Evolutionary conservation across 2,113 vertebrate species (phyloP).

Genomic region (Poeciliopsis retropinna): DNA sequence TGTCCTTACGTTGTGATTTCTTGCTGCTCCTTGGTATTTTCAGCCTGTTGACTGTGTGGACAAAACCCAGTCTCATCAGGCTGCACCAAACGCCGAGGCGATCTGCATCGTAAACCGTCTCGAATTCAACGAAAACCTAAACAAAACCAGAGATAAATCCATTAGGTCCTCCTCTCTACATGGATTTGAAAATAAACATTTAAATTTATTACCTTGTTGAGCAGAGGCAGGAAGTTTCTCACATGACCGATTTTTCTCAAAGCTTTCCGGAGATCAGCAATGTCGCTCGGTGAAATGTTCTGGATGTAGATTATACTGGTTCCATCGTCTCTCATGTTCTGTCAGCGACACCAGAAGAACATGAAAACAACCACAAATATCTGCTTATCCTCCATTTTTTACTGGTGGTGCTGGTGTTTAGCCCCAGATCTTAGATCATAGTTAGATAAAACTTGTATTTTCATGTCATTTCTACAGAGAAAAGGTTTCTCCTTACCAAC

Average conservation of each 20-base stretch:
- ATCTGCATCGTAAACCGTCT: constrained; percentile 7
- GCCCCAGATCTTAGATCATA: too few species aligned
- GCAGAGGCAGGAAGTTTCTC: constrained; percentile 55
- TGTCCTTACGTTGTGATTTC: background rate
- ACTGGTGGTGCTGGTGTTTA: too few species aligned
- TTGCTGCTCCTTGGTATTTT: rapidly evolving
- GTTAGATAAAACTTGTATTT: too few species aligned
- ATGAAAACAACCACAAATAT: background rate
- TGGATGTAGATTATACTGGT: constrained; percentile 23
- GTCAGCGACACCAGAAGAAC: background rate
- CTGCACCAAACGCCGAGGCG: constrained; percentile 59
- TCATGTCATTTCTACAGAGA: too few species aligned
- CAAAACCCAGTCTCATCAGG: background rate
- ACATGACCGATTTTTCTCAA: background rate
- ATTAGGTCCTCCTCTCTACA: too few species aligned
- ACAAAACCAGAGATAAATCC: constrained; percentile 5
- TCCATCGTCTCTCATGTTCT: rapidly evolving
- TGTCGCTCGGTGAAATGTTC: constrained; percentile 40
- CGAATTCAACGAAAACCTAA: constrained; percentile 61
- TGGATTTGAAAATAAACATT: background rate
- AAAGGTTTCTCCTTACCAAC: too few species aligned
- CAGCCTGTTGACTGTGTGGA: constrained; percentile 22
- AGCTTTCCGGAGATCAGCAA: background rate
- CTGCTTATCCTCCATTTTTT: too few species aligned
- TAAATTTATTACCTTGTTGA: constrained; percentile 56